phyloP scores from a whole-genome alignment of 2,113 vertebrate species.

The Oncorhynchus keta region DNA sequence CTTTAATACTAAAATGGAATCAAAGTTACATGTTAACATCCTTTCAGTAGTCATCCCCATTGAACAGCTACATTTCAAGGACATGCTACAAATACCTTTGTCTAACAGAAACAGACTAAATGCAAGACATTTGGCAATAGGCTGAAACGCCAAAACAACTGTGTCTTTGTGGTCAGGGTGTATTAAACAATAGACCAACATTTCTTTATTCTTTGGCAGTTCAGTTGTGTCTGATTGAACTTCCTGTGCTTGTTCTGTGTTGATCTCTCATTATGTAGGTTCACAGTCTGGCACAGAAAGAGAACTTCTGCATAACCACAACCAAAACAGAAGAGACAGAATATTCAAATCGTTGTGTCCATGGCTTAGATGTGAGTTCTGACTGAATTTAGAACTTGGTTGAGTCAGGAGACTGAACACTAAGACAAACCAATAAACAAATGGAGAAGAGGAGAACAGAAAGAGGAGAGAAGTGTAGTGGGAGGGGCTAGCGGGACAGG shows the following conservation, averaged over 20 bases:
- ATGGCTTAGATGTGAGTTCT: no score
- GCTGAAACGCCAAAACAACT: not conserved
- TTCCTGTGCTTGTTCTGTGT: not conserved
- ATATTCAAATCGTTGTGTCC: no score
- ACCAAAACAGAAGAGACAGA: no score
- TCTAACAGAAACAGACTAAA: not conserved
- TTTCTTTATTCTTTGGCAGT: not conserved
- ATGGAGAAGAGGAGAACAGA: conserved; percentile 33
- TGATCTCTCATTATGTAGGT: not conserved
- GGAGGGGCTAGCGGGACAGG: conserved; percentile 23
- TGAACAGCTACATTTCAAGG: not conserved
- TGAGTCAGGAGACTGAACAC: not conserved
- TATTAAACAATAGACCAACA: not conserved
- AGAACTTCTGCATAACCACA: not conserved
- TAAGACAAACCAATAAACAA: conserved; percentile 12
- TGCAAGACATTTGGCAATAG: not conserved
- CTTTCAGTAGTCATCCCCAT: not conserved
- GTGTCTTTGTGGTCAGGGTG: not conserved
- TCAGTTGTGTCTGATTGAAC: not conserved
- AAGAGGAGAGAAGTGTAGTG: conserved; percentile 29
- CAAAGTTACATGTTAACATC: not conserved
- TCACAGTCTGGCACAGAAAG: not conserved
- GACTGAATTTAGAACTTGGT: not conserved
- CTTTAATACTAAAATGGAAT: not conserved
- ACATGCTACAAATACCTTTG: not conserved